Base-by-base conservation (phyloP, 2,797 vertebrate species). In the Mallotus villosus region DNA sequence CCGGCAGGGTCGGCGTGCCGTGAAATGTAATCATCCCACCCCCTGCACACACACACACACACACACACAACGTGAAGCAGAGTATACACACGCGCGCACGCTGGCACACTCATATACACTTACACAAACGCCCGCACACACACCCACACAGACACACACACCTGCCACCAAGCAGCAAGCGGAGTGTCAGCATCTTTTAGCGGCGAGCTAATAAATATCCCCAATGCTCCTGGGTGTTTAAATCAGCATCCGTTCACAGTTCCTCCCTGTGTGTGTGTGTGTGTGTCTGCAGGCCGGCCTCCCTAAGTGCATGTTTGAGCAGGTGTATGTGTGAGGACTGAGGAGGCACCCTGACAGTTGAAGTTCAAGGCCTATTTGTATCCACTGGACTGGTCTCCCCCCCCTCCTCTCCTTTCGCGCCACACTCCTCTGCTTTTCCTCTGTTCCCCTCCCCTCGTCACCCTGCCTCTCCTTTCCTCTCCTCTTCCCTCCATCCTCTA, bases 101-200 rank as follows among this genome's bases (percentile, higher is more conserved):
- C 59, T 68, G 41, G 37, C 32, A 41, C 64, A 17, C 71, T 65
- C 62, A 70, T 57, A 51, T 34, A 49, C 37, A 61, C n/a, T 27
- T 16, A 24, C 57, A 58, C 65, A 72, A 2, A 57, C 19, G 60
- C 73, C n/a, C 34, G 21, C 34, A 74, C 29, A 17, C n/a, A 61
- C 73, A 64, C 49, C 67, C 64, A 61, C 75, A 73, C 74, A 57
- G 58, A 67, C 46, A 80, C 64, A 76, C 62, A 69, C 65, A 79
- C 74, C 69, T 79, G 72, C 75, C 72, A 71, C 46, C 73, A 22
- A n/a, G 46, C 71, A 76, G 60, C 67, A 80, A 80, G 73, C 58
- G 76, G 32, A 78, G 71, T 81, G 81, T 87, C 84, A 84, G 74
- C 79, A 85, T 84, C 61, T 87, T 84, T 86, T 76, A 70, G 66